A percentile compares a stretch with the other conserved stretches of the same genome.
phyloP scores from a whole-genome alignment of 2,888 invertebrate genomes.

The Noctuana brunneofusca region DNA sequence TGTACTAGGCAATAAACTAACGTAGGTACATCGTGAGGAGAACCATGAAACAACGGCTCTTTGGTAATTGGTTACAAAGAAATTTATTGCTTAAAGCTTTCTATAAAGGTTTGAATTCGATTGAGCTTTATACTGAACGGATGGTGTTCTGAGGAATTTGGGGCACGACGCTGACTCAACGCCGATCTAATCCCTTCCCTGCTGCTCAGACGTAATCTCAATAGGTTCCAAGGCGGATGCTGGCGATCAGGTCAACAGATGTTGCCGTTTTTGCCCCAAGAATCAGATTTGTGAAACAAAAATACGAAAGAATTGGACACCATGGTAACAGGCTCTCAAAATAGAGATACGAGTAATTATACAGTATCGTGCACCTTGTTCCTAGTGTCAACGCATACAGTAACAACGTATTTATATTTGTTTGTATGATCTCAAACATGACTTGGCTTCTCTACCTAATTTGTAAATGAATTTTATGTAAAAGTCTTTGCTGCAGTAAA shows the following conservation, averaged over 20 bases:
- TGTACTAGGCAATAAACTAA: conserved; percentile 64
- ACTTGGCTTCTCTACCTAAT: too few species aligned
- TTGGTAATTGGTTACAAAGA: conserved; percentile 44
- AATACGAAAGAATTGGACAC: background rate
- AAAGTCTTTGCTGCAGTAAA: too few species aligned
- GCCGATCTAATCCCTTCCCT: conserved; percentile 73
- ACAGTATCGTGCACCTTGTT: too few species aligned
- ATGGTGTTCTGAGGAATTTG: conserved; percentile 78
- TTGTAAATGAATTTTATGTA: too few species aligned
- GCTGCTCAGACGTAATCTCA: conserved; percentile 61
- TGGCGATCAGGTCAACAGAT: conserved; percentile 39
- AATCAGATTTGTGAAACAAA: background rate
- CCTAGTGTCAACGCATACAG: too few species aligned
- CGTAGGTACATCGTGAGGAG: conserved; percentile 48
- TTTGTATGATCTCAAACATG: too few species aligned
- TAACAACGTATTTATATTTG: too few species aligned
- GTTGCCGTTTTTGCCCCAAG: conserved; percentile 1
- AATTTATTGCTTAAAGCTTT: conserved; percentile 48
- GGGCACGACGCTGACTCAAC: conserved; percentile 79
- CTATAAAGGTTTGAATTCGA: conserved; percentile 49
- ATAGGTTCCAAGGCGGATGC: conserved; percentile 52
- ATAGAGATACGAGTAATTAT: too few species aligned
- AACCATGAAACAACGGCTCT: conserved; percentile 66
- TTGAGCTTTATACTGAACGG: conserved; percentile 50
- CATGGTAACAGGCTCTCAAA: background rate